Evolutionary conservation across 2,888 invertebrate genomes (phyloP), one percentile per base, ranked within the genome.

Genomic region (Phengaris arion): DNA sequence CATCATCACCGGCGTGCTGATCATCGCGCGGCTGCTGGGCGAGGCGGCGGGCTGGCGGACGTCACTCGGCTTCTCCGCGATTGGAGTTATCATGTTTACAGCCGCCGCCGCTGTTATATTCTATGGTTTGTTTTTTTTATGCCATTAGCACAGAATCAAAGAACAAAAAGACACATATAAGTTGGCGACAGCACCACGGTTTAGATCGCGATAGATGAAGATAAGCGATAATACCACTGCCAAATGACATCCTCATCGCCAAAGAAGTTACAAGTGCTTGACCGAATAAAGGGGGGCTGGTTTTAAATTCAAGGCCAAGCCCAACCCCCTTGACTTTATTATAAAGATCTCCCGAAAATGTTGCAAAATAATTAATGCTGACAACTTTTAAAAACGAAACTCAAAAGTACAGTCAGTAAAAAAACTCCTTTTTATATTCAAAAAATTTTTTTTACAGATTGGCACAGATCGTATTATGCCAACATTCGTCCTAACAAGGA

Each of bases 101-200:
- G 94, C 96, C 0, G 94, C 96, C 0, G 96, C 95, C 52, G 95
- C 95, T 79, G 91, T 96, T 76, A 94, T 96, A 75, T 94, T 96
- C 78, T 94, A 93, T 83, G 94, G 94, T 93, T 82, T 87, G 84
- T 81, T n/a, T 35, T 59, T 59, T 59, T 35, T 9, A 15, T 64
- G 2, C 48, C 4, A 35, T 4, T 35, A 35, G 35, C 35, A 35
- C 35, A 35, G 4, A 35, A 1, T 35, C 35, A 35, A 35, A 1
- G 35, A 35, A 35, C 35, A 35, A 35, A 35, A 2, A 35, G 35
- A 35, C 35, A 2, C 35, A 35, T 35, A 35, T 35, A 35, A 35
- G 4, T 35, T 35, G 35, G 35, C 35, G 4, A 35, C 3, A 35
- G 35, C 0, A 35, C 35, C 35, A 35, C 35, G 35, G 35, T 4